These are phyloP conservation scores for Emydocephalus ijimae DNA, from an alignment of 2,113 vertebrate species.

Conservation along the genomic window DNA sequence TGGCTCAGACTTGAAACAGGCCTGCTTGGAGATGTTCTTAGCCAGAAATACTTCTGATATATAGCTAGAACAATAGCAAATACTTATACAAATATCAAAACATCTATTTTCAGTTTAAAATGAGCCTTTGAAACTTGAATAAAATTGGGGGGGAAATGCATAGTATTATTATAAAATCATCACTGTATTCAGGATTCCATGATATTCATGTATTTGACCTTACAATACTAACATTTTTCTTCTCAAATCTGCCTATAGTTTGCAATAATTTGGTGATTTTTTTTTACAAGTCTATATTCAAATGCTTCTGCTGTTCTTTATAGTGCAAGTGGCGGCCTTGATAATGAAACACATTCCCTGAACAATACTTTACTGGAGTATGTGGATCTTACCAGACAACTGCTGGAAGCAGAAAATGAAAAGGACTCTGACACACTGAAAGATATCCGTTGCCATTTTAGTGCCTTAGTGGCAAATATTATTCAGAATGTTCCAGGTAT, in stretches of 20 bases:
- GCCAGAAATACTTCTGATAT: not conserved
- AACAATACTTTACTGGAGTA: conserved; percentile 95
- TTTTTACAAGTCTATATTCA: not conserved
- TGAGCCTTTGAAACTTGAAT: not conserved
- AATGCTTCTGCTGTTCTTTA: conserved; percentile 36
- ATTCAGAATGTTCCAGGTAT: conserved; percentile 98
- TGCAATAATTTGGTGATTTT: not conserved
- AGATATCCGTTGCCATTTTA: conserved; percentile 98
- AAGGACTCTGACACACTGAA: conserved; percentile 96
- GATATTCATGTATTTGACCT: not conserved
- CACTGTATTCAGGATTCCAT: not conserved
- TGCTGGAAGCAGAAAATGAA: conserved; percentile 98
- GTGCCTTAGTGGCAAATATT: conserved; percentile 98
- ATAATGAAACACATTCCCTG: conserved; percentile 95
- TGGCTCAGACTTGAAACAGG: not conserved
- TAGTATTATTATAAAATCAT: not conserved
- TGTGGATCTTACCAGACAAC: conserved; percentile 92
- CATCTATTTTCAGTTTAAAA: not conserved
- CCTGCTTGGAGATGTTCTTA: not conserved
- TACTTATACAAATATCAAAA: not conserved
- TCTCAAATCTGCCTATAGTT: not conserved
- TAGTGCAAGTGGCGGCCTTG: conserved; percentile 94
- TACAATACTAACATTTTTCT: not conserved
- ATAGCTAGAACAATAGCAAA: not conserved
- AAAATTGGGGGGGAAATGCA: not conserved